phyloP scores from a whole-genome alignment of 2,113 vertebrate genomes.

The Dicaeum eximium region DNA sequence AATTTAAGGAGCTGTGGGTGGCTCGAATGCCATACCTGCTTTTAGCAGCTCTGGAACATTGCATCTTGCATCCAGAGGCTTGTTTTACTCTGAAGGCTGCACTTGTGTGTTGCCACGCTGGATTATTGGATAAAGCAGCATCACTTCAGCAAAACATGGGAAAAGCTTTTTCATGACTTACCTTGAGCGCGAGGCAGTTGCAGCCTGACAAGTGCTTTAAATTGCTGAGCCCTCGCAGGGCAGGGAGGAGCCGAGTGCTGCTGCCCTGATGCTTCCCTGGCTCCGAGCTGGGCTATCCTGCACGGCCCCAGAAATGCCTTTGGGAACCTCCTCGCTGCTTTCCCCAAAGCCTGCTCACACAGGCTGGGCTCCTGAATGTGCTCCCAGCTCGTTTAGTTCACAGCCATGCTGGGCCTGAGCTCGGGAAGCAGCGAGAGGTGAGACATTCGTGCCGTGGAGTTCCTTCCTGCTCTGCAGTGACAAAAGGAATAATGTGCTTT shows the following conservation, averaged over 20 bases:
- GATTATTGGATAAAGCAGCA: neutral
- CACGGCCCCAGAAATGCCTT: constrained; percentile 2
- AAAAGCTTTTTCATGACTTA: neutral
- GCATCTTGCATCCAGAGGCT: neutral
- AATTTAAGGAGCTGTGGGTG: constrained; percentile 33
- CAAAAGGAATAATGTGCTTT: constrained; percentile 16
- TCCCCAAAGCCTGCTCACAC: neutral
- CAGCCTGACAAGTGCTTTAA: neutral
- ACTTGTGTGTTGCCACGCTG: neutral
- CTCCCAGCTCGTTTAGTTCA: neutral
- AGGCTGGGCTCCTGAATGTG: neutral
- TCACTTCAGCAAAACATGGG: neutral
- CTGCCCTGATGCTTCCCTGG: neutral
- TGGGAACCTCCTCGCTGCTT: neutral
- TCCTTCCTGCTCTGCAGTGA: constrained; percentile 12
- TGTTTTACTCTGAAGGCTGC: neutral
- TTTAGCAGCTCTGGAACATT: neutral
- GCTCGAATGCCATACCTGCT: constrained; percentile 14
- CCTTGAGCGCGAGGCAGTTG: neutral
- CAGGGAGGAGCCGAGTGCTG: neutral
- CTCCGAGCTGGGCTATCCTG: neutral
- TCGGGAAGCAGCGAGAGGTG: neutral
- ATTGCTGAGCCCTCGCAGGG: neutral
- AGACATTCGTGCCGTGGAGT: neutral
- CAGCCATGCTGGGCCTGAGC: neutral